phyloP scores from a whole-genome alignment of 2,888 invertebrate species.

The Diabrotica balteata region DNA sequence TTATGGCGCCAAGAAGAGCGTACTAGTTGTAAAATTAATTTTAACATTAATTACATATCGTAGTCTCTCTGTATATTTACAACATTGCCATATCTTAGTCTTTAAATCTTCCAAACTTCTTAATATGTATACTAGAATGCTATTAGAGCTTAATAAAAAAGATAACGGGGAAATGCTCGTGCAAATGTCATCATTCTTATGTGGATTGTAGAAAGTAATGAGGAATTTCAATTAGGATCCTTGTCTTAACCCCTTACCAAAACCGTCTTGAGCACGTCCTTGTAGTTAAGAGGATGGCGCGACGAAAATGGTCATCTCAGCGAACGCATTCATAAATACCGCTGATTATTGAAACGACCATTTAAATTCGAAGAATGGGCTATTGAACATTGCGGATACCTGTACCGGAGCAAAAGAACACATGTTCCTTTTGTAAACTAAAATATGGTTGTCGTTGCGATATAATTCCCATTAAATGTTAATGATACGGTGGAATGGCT shows the following conservation, averaged over 20 bases:
- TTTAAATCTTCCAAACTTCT: no score
- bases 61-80: no score
- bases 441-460: slow-evolving; percentile 52
- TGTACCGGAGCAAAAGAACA: slow-evolving; percentile 55
- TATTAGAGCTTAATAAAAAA: no score
- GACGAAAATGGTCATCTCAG: slow-evolving; percentile 36
- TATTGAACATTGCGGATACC: slow-evolving; percentile 49
- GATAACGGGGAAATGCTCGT: no score
- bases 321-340: slow-evolving; percentile 35
- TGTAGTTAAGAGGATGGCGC: slow-evolving; percentile 18
- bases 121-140: no score
- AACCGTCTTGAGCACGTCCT: slow-evolving; percentile 2
- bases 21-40: no score
- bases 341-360: slow-evolving; percentile 40
- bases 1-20: no score
- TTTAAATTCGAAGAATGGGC: slow-evolving; percentile 46
- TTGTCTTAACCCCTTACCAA: not conserved
- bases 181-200: no score
- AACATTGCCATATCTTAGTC: no score
- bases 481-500: slow-evolving; percentile 59
- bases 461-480: slow-evolving; percentile 61
- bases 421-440: slow-evolving; percentile 58
- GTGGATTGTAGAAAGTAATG: no score
- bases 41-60: no score
- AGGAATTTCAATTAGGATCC: no score